These are phyloP conservation scores for Aurelia sp. DNA, from an alignment of 30 jellyfish, hydroid and myxozoan species.

Conservation along the genomic window DNA sequence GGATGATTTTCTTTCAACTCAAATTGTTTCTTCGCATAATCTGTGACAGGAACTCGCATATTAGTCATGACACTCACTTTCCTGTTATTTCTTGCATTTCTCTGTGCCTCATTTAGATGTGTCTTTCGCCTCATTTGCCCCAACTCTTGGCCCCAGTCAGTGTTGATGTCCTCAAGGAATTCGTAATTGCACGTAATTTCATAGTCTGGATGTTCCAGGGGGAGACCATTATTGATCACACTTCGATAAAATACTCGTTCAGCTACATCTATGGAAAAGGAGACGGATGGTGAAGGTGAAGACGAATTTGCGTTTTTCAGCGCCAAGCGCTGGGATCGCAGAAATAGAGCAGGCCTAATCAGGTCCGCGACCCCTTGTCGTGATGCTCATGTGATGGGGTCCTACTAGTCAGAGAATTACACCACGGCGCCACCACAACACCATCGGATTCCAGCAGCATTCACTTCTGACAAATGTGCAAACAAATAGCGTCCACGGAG, in stretches of 20 bases:
- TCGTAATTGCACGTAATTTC: conserved; percentile 94
- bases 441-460: no score
- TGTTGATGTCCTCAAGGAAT: conserved; percentile 89
- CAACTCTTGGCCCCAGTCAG: conserved; percentile 95
- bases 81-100: conserved; percentile 9
- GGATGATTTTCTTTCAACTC: conserved; percentile 94
- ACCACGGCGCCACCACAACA: no score
- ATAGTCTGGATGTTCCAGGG: conserved; percentile 94
- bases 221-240: conserved; percentile 87
- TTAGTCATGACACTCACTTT: conserved; percentile 17
- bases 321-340: no score
- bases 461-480: no score
- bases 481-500: no score
- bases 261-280: conserved; percentile 81
- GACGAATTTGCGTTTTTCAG: no score
- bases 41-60: conserved; percentile 73
- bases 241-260: conserved; percentile 94
- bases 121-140: conserved; percentile 36
- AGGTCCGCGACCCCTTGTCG: no score
- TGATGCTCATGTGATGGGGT: no score
- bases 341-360: no score
- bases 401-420: no score
- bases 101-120: conserved; percentile 1
- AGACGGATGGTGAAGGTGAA: not conserved
- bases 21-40: conserved; percentile 78